Conservation (phyloP, 2,797 vertebrate species). For the Rhabdomys pumilio region DNA sequence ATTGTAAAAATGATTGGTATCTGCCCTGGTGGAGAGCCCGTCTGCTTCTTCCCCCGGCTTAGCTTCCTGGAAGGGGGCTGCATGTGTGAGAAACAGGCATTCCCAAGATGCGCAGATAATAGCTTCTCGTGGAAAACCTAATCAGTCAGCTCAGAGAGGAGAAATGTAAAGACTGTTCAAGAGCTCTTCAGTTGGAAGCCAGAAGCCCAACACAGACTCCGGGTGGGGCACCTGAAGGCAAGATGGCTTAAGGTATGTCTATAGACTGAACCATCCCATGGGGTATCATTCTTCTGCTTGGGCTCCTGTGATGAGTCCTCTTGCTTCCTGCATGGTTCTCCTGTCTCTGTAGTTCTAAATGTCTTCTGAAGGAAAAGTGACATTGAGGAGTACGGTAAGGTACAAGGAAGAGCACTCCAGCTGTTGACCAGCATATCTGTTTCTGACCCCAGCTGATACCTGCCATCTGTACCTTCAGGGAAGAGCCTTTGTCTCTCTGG, state of each 20-base stretch:
- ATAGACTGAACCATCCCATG: background rate
- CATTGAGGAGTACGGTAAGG: fast-evolving
- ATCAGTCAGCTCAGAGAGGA: slow-evolving; percentile 67
- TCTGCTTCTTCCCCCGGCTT: slow-evolving; percentile 77
- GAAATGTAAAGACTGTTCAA: slow-evolving; percentile 47
- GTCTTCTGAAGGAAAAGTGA: background rate
- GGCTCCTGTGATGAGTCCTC: background rate
- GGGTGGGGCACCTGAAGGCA: background rate
- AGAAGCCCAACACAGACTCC: background rate
- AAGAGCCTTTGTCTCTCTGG: background rate
- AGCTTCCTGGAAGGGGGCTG: slow-evolving; percentile 75
- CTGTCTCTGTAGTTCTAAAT: background rate
- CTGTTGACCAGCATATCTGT: background rate
- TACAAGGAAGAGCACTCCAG: background rate
- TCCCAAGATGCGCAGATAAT: slow-evolving; percentile 65
- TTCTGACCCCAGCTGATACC: background rate
- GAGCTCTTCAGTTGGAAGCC: background rate
- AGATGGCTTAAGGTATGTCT: background rate
- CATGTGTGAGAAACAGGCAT: slow-evolving; percentile 68
- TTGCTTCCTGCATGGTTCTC: background rate
- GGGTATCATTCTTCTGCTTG: background rate
- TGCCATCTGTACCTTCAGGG: background rate
- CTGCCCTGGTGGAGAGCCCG: slow-evolving; percentile 28
- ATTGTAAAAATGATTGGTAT: slow-evolving; percentile 87
- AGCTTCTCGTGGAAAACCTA: slow-evolving; percentile 61